Base-by-base conservation (phyloP, 1,140 invertebrate genomes). In the Aradophagus sp. region DNA sequence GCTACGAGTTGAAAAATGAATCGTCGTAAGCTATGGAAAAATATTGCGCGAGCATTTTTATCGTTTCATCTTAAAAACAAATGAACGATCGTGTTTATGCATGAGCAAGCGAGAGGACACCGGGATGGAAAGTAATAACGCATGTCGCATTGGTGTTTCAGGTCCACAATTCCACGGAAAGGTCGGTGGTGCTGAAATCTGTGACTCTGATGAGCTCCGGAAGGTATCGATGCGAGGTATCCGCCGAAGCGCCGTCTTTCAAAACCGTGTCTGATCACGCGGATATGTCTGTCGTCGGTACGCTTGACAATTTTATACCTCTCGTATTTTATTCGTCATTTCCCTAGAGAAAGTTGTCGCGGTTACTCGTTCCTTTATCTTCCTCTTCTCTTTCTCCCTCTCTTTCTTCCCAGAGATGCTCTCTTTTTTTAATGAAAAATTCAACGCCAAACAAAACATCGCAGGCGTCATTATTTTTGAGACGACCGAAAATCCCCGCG, bases 161-260 rank as follows among this genome's bases (percentile, higher is more conserved):
- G 92, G 84, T 92, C 70, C 90, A 91, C 72, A 91, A 91, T 74
- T 92, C 92, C 3, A 92, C 91, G 65, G 91, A 92, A 32, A 89
- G 87, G 38, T 89, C 89, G 77, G 91, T 95, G 38, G 90, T 91
- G 23, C 83, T 96, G 55, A 87, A 87, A 61, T 90, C 91, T 27
- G 90, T 95, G 55, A 90, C 91, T 68, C 83, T 95, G 67, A 89
- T 92, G 77, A 92, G 91, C 41, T 90, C 90, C 17, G 94, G 94
- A 23, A 86, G 89, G 14, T 96, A 94, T 86, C 88, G 92, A 61
- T 96, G 94, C 77, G 93, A 95, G 80, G 92, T 95, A 53, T 94
- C 93, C 3, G 93, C 91, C 1, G 94, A 96, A 83, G 93, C 92
- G 20, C 92, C 93, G 8, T 90, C 87, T 44, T 95, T 95, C 80